Conservation (phyloP, 2,888 invertebrate genomes). For the Zygaena filipendulae region DNA sequence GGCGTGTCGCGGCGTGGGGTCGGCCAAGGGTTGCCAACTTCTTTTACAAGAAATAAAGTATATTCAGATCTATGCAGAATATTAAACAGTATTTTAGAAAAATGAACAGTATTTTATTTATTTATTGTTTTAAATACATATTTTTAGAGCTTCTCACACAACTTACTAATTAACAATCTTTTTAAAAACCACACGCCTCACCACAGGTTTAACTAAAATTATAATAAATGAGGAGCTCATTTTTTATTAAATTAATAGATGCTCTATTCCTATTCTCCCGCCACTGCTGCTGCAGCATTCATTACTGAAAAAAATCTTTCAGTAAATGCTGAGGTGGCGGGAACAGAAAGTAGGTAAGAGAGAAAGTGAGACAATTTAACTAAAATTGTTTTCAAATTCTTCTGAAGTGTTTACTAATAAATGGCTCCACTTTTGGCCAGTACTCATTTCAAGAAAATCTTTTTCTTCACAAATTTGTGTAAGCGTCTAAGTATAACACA, state of each 20-base stretch:
- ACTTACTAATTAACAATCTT: background rate
- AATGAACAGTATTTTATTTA: slow-evolving; percentile 1
- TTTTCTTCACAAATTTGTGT: background rate
- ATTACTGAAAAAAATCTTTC: background rate
- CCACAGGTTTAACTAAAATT: slow-evolving; percentile 2
- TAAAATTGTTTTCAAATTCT: slow-evolving; percentile 11
- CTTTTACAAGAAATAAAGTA: slow-evolving; percentile 6
- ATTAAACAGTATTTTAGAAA: slow-evolving; percentile 4
- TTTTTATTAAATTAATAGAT: slow-evolving; percentile 4
- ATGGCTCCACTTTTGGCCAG: slow-evolving; percentile 15
- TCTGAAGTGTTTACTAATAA: slow-evolving; percentile 11
- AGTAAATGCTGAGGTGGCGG: slow-evolving; percentile 6
- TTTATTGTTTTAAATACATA: slow-evolving; percentile 4
- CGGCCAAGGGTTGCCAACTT: slow-evolving; percentile 8
- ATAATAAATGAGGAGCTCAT: slow-evolving; percentile 3
- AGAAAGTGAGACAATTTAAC: slow-evolving; percentile 13
- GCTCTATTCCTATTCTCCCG: slow-evolving; percentile 3
- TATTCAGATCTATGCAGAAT: background rate
- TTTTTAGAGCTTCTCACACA: background rate
- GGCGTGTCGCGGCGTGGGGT: too few species aligned
- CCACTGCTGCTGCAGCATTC: background rate
- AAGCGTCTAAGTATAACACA: too few species aligned
- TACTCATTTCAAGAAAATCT: slow-evolving; percentile 16
- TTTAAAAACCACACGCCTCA: slow-evolving; percentile 2
- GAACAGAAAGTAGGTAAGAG: slow-evolving; percentile 10